Conservation (phyloP, 2,888 invertebrate genomes). For the Hermaeophaga mercurialis region DNA sequence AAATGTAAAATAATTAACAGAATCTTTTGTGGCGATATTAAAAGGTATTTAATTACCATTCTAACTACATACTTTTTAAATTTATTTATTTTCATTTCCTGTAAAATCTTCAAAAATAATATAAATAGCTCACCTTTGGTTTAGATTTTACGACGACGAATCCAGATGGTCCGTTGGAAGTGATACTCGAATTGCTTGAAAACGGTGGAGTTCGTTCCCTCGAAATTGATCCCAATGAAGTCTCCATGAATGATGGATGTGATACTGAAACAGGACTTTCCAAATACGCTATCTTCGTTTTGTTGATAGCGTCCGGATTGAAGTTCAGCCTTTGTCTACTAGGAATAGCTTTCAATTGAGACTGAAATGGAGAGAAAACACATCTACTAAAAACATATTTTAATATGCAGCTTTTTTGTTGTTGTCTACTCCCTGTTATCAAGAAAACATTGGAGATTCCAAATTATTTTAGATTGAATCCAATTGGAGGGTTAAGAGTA, state of each 20-base stretch:
- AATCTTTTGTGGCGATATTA: too few species aligned
- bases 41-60: too few species aligned
- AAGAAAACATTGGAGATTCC: too few species aligned
- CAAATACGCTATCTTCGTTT: constrained; percentile 43
- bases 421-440: too few species aligned
- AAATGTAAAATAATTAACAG: too few species aligned
- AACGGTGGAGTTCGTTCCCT: constrained; percentile 57
- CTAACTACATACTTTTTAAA: too few species aligned
- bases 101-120: too few species aligned
- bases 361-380: constrained; percentile 32
- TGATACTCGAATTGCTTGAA: constrained; percentile 60
- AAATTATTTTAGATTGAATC: too few species aligned
- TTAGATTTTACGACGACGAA: constrained; percentile 24
- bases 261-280: constrained; percentile 45
- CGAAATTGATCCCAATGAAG: constrained; percentile 53
- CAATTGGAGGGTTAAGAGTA: too few species aligned
- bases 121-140: constrained; percentile 34
- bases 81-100: too few species aligned
- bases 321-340: constrained; percentile 48
- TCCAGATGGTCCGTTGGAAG: constrained; percentile 51
- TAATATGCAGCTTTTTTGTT: neutral
- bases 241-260: constrained; percentile 46
- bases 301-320: constrained; percentile 49
- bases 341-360: constrained; percentile 40
- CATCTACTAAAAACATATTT: neutral